Percentiles rank a stretch among this genome's conserved stretches.
Evolutionary conservation across 2,888 invertebrate genomes (phyloP).

Genomic region (Mamestra brassicae): DNA sequence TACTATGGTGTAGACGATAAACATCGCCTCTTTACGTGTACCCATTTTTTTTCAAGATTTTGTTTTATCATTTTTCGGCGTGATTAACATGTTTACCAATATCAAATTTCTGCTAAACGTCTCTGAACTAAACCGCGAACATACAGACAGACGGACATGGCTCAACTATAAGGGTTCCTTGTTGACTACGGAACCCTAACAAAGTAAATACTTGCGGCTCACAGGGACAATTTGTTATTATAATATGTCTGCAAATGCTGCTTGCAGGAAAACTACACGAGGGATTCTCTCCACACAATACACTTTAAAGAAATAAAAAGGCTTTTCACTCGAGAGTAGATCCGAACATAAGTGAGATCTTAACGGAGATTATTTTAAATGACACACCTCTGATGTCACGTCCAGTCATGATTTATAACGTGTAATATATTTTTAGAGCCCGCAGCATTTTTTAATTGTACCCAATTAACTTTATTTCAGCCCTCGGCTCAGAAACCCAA

Average conservation of each 20-base stretch:
- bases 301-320: constrained; percentile 6
- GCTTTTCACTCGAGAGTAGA: not conserved
- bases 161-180: too few species aligned
- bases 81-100: too few species aligned
- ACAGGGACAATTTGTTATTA: not conserved
- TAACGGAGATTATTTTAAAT: constrained; percentile 34
- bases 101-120: too few species aligned
- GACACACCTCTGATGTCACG: constrained; percentile 56
- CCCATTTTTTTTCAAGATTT: too few species aligned
- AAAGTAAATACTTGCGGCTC: not conserved
- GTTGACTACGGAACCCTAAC: too few species aligned
- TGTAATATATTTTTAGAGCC: constrained; percentile 76
- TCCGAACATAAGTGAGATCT: not conserved
- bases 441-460: constrained; percentile 83
- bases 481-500: constrained; percentile 78
- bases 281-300: not conserved
- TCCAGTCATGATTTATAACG: constrained; percentile 70
- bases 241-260: not conserved
- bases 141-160: too few species aligned
- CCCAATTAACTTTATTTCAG: constrained; percentile 83
- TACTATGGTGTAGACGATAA: too few species aligned
- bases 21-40: too few species aligned
- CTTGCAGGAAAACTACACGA: not conserved
- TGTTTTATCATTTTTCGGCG: too few species aligned
- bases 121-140: too few species aligned